phyloP scores from a whole-genome alignment of 2,888 invertebrate genomes.

The Ecliptopera silaceata region DNA sequence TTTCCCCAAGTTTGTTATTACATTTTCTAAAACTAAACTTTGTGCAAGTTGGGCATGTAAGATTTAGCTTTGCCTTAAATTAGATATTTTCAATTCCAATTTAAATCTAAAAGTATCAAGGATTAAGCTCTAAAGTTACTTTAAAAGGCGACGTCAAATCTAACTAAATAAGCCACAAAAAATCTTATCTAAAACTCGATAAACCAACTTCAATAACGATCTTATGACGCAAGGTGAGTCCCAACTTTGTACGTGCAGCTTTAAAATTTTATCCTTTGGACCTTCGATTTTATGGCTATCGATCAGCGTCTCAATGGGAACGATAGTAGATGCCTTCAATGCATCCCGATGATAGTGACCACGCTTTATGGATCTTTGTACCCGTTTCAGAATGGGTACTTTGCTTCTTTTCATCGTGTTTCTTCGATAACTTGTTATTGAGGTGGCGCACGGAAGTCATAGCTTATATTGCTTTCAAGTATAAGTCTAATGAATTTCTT shows the following conservation, averaged over 20 bases:
- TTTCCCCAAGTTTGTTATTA: too few species aligned
- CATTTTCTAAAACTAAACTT: too few species aligned
- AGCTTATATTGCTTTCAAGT: too few species aligned
- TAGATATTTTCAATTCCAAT: neutral
- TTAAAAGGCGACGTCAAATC: neutral
- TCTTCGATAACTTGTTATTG: conserved; percentile 9
- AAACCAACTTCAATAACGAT: conserved; percentile 32
- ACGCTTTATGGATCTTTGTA: conserved; percentile 21
- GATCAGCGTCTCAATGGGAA: conserved; percentile 29
- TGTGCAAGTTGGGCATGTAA: too few species aligned
- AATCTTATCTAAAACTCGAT: conserved; percentile 22
- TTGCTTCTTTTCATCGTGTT: conserved; percentile 6
- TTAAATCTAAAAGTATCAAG: neutral
- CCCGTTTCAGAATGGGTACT: conserved; percentile 10
- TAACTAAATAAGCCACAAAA: conserved; percentile 4
- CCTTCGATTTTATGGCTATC: conserved; percentile 34
- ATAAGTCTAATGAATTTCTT: too few species aligned
- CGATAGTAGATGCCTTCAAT: conserved; percentile 30
- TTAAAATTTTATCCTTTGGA: conserved; percentile 38
- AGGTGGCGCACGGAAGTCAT: neutral
- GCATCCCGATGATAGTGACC: conserved; percentile 29
- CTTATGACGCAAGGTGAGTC: conserved; percentile 32
- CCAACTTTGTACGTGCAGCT: conserved; percentile 32
- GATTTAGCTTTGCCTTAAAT: neutral
- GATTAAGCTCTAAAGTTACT: neutral